Evolutionary conservation across 1,140 invertebrate genomes (phyloP), one percentile per base, ranked within the genome.

Genomic region (Protaetia brevitarsis): DNA sequence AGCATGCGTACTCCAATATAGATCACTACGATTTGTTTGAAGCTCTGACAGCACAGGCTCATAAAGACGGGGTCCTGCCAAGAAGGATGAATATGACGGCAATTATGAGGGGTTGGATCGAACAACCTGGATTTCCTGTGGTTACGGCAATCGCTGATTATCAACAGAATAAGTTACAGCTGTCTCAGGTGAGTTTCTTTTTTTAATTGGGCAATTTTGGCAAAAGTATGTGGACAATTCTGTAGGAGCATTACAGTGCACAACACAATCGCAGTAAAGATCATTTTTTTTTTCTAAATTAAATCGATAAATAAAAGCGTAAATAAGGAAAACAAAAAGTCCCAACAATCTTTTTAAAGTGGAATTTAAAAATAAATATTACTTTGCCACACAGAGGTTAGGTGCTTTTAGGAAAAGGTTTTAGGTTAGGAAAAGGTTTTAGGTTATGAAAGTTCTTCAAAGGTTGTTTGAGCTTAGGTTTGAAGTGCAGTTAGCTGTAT

Each of bases 41-140:
- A 0, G 82, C 85, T 1, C 83, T 94, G 71, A 84, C 85, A 0
- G 74, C 77, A 26, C 75, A 82, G 66, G 82, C 82, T 0, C 81
- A 82, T 4, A 67, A 75, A 0, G 77, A 82, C 11, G 74, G 78
- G 5, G 79, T 78, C 0, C 66, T 85, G 2, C 78, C 82, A 0
- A 65, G 73, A 2, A 75, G 82, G 29, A 68, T 86, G 5, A 82
- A 81, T 13, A 80, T 94, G 0, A 85, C 86, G 61, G 74, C 80
- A 2, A 87, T 94, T 29, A 91, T 95, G 90, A 86, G 92, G 71
- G 86, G 88, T 0, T 96, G 93, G 93, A 91, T 89, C 0, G 78
- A 83, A 0, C 89, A 94, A 74, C 80, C 89, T n/a, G 92, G 93
- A 2, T 95, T 88, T 78, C 93, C 93, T 0, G 86, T 95, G 0